phyloP scores from a whole-genome alignment of 2,888 invertebrate genomes.

The Oegoconia quadripuncta region DNA sequence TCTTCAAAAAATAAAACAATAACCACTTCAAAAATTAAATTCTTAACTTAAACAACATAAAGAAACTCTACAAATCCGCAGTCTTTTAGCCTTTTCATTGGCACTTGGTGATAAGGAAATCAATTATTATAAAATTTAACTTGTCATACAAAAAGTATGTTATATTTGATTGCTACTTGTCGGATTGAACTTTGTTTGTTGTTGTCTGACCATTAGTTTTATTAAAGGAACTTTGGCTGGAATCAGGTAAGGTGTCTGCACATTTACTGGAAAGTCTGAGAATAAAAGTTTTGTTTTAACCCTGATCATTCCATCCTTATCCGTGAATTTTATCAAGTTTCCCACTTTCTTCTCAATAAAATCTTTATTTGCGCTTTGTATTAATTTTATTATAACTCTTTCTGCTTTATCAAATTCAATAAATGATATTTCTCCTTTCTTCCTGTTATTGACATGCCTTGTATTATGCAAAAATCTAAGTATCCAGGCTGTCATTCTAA shows the following conservation, averaged over 20 bases:
- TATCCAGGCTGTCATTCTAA: slow-evolving; percentile 9
- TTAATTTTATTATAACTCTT: not conserved
- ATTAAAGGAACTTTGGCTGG: not conserved
- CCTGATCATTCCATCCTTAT: not conserved
- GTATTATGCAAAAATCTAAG: slow-evolving; percentile 3
- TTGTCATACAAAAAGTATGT: no score
- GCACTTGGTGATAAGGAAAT: no score
- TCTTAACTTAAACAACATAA: no score
- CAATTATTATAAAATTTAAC: no score
- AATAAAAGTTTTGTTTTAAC: slow-evolving; percentile 1
- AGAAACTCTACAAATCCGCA: no score
- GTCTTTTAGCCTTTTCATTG: no score
- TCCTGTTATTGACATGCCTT: not conserved
- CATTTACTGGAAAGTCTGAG: slow-evolving; percentile 1
- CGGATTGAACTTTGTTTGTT: no score
- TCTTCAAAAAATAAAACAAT: no score
- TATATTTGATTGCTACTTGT: no score
- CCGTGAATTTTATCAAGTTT: not conserved
- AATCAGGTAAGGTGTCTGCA: not conserved
- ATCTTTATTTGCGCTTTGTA: not conserved
- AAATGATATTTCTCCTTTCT: slow-evolving; percentile 4
- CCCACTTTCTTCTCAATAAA: not conserved
- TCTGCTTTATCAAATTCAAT: slow-evolving; percentile 3
- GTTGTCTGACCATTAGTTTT: not conserved
- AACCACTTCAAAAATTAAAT: no score